These are phyloP conservation scores for Etheostoma nigrum DNA, from an alignment of 2,797 vertebrate species.

Conservation along the genomic window DNA sequence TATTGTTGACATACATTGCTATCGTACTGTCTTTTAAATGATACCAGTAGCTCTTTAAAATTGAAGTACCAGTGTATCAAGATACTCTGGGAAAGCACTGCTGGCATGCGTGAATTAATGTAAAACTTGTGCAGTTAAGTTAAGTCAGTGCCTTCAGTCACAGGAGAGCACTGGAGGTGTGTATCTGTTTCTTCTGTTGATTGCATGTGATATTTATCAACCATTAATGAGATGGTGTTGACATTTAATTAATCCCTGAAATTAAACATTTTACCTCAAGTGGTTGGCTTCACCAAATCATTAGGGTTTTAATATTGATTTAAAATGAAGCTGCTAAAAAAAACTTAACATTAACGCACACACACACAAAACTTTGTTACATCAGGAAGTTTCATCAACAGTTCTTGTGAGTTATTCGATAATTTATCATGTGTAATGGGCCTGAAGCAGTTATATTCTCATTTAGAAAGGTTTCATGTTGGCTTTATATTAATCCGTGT, in stretches of 20 bases:
- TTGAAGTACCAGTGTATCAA: neutral
- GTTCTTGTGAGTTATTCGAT: too few relatives aligned
- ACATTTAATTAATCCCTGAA: constrained; percentile 70
- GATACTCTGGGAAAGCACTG: constrained; percentile 7
- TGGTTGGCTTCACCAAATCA: constrained; percentile 59
- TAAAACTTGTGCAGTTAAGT: neutral
- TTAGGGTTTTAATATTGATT: constrained; percentile 45
- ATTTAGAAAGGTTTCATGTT: too few relatives aligned
- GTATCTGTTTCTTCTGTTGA: constrained; percentile 49
- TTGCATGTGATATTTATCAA: constrained; percentile 75
- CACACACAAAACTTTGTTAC: neutral
- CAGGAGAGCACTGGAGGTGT: constrained; percentile 24
- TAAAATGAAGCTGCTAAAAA: constrained; percentile 25
- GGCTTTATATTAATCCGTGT: too few relatives aligned
- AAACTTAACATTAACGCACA: neutral
- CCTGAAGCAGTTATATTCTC: too few relatives aligned
- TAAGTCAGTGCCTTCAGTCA: constrained; percentile 15
- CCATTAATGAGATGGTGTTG: constrained; percentile 68
- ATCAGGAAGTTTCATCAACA: too few relatives aligned
- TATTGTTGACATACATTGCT: constrained; percentile 6
- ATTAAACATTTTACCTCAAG: constrained; percentile 66
- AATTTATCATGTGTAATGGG: too few relatives aligned
- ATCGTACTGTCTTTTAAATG: neutral
- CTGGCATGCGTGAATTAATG: constrained; percentile 29
- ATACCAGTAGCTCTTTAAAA: constrained; percentile 29